Percentiles rank a stretch among this genome's conserved stretches.
These are phyloP conservation scores for Papilio dardanus DNA, from an alignment of 1,140 invertebrate species.

Conservation along the genomic window DNA sequence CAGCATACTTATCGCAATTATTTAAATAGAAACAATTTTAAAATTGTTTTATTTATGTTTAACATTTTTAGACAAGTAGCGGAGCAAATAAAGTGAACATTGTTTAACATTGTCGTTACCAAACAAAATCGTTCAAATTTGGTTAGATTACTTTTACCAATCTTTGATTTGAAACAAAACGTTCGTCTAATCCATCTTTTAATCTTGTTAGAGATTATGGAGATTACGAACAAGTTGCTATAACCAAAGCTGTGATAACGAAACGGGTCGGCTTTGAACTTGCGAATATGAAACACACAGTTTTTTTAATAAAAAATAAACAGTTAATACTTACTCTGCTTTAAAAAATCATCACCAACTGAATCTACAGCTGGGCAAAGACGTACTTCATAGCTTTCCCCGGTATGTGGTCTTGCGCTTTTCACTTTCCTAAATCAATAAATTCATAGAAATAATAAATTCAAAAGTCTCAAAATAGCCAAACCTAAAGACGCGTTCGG, in stretches of 20 bases:
- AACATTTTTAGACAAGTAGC: background rate
- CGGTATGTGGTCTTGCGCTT: too few relatives aligned
- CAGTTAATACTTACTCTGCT: too few relatives aligned
- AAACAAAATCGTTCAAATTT: background rate
- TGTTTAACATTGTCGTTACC: background rate
- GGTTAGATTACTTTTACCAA: background rate
- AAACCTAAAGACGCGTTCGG: background rate
- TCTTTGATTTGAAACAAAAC: background rate
- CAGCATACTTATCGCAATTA: background rate
- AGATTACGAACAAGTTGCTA: background rate
- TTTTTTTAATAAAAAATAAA: background rate
- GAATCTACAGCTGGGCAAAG: too few relatives aligned
- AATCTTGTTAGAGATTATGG: too few relatives aligned
- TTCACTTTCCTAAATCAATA: too few relatives aligned
- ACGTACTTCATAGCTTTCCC: too few relatives aligned
- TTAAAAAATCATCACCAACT: too few relatives aligned
- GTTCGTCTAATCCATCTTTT: background rate
- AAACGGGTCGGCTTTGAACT: background rate
- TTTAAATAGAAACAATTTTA: background rate
- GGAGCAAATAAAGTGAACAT: constrained; percentile 1
- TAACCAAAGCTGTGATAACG: background rate
- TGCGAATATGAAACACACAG: background rate
- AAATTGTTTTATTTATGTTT: background rate
- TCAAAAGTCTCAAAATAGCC: background rate
- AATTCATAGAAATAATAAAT: too few relatives aligned